Evolutionary conservation across 2,113 vertebrate genomes (phyloP), one percentile per base, ranked within the genome.

Genomic region (Callospermophilus lateralis): DNA sequence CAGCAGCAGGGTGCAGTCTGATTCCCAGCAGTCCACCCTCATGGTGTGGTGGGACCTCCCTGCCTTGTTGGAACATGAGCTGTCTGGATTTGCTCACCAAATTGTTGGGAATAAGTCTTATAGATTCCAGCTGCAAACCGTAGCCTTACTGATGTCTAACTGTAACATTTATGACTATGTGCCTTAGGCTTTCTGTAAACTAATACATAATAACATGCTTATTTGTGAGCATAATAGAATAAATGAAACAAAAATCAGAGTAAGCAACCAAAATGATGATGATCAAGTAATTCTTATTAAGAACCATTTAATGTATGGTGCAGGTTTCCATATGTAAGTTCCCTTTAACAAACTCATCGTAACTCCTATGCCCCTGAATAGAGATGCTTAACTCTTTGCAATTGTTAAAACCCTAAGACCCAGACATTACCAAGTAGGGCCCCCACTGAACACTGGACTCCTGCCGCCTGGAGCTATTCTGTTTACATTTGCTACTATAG

Each of bases 401-500:
- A 78, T 93, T 96, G 90, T 97, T 96, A 91, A 96, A 95, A 90
- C 58, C 78, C 89, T 72, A 32, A 95, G 86, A 78, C 79, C 42
- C 77, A 90, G 80, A 67, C 26, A 6, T 89, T 84, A 30, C 74
- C 86, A 87, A 79, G 70, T 83, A 51, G 81, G 74, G 58, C 61
- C 51, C 58, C 67, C 34, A 28, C 45, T 68, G 67, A 92, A 74
- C 84, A 51, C 45, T n/a, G 55, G 76, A 30, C 45, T 89, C 55
- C 92, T 81, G 42, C 89, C 72, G 84, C 84, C 58, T 76, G 45
- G 39, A 95, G 79, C 55, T 63, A 77, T 97, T 97, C 42, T 96
- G 78, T 97, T 97, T 97, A 97, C 70, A 84, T 95, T 94, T 81
- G 93, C 96, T 97, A 53, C 89, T 94, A 86, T 93, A 96, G 97